A percentile compares a stretch with the other conserved stretches of the same genome.
Evolutionary conservation across 53 echinoderm and acorn worm species (phyloP).

Genomic region (Henricia sp.): DNA sequence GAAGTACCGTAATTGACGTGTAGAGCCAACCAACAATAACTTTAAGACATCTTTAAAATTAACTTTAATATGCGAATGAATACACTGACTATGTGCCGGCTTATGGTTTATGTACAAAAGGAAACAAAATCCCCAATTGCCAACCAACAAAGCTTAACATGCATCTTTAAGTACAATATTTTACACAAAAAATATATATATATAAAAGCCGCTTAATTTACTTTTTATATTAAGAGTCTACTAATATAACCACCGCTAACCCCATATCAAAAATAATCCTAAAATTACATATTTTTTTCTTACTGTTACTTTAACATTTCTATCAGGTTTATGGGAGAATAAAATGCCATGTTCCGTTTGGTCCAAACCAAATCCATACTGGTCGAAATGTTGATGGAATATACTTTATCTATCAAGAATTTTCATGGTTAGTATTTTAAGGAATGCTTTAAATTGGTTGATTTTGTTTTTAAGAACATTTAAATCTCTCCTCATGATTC

Average conservation of each 20-base stretch:
- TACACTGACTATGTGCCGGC: constrained; percentile 44
- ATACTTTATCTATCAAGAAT: neutral
- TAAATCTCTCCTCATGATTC: neutral
- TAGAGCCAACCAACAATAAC: constrained; percentile 14
- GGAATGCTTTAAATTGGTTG: constrained; percentile 37
- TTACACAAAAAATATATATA: constrained; percentile 64
- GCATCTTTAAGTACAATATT: constrained; percentile 48
- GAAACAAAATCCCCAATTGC: neutral
- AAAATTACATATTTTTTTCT: constrained; percentile 1
- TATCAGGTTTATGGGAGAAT: neutral
- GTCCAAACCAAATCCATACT: constrained; percentile 18
- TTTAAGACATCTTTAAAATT: constrained; percentile 21
- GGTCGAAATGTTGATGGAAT: neutral
- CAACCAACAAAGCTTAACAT: constrained; percentile 14
- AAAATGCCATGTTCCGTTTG: constrained; percentile 3
- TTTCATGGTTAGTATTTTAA: neutral
- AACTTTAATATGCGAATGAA: constrained; percentile 46
- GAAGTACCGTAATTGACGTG: neutral
- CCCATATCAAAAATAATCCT: constrained; percentile 63
- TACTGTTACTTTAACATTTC: neutral
- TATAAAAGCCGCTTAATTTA: constrained; percentile 29
- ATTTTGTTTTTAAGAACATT: neutral
- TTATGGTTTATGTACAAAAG: constrained; percentile 19
- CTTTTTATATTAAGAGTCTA: constrained; percentile 43
- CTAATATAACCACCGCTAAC: constrained; percentile 13